Conservation (phyloP, 2,113 vertebrate species). For the Chlamydotis undulata region DNA sequence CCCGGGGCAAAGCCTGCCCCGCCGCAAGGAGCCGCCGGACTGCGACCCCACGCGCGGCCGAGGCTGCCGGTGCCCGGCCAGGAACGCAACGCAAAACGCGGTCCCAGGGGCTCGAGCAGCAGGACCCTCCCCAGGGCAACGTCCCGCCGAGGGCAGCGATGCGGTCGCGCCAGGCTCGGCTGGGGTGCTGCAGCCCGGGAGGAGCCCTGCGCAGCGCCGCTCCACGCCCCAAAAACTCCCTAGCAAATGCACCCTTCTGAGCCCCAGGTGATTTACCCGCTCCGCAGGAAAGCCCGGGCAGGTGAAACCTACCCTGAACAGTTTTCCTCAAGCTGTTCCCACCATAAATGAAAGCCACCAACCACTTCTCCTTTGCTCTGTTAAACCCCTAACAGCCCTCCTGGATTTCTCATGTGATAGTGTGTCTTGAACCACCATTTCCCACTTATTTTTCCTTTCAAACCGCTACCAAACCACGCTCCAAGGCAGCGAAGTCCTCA, state of each 20-base stretch:
- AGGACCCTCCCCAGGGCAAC: not conserved
- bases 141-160: not conserved
- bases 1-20: not conserved
- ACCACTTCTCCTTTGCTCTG: not conserved
- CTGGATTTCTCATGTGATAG: not conserved
- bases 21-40: not conserved
- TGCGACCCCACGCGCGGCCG: not conserved
- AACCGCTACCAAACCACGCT: not conserved
- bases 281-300: not conserved
- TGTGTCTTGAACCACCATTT: not conserved
- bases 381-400: not conserved
- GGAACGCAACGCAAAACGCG: not conserved
- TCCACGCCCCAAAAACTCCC: not conserved
- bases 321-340: not conserved
- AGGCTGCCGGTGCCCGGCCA: not conserved
- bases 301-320: not conserved
- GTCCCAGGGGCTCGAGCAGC: not conserved
- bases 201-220: accelerated
- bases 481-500: not conserved
- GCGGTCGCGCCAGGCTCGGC: accelerated
- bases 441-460: not conserved
- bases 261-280: not conserved
- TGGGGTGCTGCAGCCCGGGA: not conserved
- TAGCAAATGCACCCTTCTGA: accelerated
- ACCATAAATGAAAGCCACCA: not conserved